Evolutionary conservation across 2,113 vertebrate species (phyloP), one percentile per base, ranked within the genome.

Genomic region (Albula glossodonta): DNA sequence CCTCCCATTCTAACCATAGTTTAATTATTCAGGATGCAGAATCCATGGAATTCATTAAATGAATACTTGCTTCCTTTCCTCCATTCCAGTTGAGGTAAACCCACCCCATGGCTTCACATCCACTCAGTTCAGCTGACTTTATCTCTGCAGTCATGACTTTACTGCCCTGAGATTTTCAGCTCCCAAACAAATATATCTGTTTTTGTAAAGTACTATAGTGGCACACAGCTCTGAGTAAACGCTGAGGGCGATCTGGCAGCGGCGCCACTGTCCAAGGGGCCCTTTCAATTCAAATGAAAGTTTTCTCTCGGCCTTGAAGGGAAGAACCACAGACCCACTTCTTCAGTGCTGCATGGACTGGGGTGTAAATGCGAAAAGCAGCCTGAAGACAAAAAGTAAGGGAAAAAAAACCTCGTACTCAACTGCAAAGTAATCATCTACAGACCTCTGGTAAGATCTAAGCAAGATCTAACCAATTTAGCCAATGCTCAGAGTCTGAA

Each of bases 401-500:
- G n/a, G 5, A 25, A n/a, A 10, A 31, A 25, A 74, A 74, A 5
- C 60, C 22, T 74, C 22, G n/a, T 10, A 22, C 70, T n/a, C n/a
- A 4, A 3, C 11, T 70, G n/a, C 3, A 70, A 25, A 70, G 63
- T 17, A 63, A 15, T 17, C 3, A 22, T 17, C 63, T 70, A 70
- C 22, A 70, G 4, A 22, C 17, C 25, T 74, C 53, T 17, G 41
- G 81, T 3, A 31, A 49, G 22, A 52, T 66, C 60, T 19, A 22
- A 78, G 22, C 19, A 10, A 17, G 31, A 57, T 56, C 51, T 19
- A 48, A 51, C 25, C 25, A 56, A 70, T 93, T 80, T 88, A 92
- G 93, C 93, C 89, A 90, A 91, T 78, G 50, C 19, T 83, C 87
- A 88, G 90, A 92, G 93, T 89, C 86, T 93, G 85, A 86, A 88